Conservation (phyloP, 37 sponge, comb jelly and placozoan genomes). For the Crambe crambe region DNA sequence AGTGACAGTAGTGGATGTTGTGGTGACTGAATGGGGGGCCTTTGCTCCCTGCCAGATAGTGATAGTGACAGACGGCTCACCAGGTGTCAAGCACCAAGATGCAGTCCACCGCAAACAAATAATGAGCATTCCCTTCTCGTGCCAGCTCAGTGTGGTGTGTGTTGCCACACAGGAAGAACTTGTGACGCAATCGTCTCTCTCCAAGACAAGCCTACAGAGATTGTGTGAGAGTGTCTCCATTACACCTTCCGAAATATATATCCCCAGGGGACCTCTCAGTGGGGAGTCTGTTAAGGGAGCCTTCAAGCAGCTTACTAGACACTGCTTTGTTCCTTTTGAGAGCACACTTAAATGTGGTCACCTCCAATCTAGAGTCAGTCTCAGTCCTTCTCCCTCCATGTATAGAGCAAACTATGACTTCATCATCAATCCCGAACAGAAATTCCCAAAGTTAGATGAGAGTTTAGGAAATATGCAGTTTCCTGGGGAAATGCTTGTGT, state of each 20-base stretch:
- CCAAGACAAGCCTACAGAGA: slow-evolving; percentile 5
- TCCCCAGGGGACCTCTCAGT: slow-evolving; percentile 43
- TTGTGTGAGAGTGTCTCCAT: slow-evolving; percentile 44
- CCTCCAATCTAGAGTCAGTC: slow-evolving; percentile 53
- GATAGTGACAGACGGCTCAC: slow-evolving; percentile 77
- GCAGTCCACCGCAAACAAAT: neutral
- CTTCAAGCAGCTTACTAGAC: slow-evolving; percentile 51
- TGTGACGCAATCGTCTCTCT: neutral
- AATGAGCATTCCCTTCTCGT: slow-evolving; percentile 63
- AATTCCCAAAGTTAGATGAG: slow-evolving; percentile 38
- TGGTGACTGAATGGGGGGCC: slow-evolving; percentile 76
- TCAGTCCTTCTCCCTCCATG: slow-evolving; percentile 71
- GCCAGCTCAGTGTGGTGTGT: slow-evolving; percentile 71
- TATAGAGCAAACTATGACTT: slow-evolving; percentile 37
- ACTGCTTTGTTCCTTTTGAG: slow-evolving; percentile 54
- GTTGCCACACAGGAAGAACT: slow-evolving; percentile 66
- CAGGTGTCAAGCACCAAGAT: slow-evolving; percentile 51
- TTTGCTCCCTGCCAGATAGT: slow-evolving; percentile 80
- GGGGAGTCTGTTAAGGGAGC: slow-evolving; percentile 30
- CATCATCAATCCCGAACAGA: neutral
- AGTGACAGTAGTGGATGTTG: slow-evolving; percentile 28
- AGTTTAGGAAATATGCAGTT: slow-evolving; percentile 18
- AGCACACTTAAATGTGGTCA: slow-evolving; percentile 73
- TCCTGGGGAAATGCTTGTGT: slow-evolving; percentile 66
- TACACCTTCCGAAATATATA: slow-evolving; percentile 16